Base-by-base conservation (phyloP, 2,797 vertebrate genomes). In the Yasuhikotakia modesta region DNA sequence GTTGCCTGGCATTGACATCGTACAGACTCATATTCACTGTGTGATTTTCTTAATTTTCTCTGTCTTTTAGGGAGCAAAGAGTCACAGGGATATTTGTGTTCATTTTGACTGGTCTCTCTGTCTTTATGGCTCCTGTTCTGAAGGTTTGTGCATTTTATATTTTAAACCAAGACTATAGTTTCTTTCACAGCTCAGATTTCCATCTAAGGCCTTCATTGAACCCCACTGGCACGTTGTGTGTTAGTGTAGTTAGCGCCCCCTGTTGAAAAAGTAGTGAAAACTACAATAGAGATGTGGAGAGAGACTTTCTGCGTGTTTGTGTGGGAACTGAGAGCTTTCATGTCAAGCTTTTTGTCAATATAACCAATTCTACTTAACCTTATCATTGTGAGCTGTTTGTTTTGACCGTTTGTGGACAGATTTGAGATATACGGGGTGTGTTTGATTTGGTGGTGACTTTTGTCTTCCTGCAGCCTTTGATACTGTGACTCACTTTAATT, bases 111-210 rank as follows among this genome's bases (percentile, higher is more conserved):
- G 98, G 98, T 6, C 91, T 99, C 52, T 99, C 97, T 0, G 96
- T 99, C 87, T 96, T 99, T 81, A 99, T 99, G 96, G 96, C 98
- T 73, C 98, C 98, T 11, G 95, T 99, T 89, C 91, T 99, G 63
- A 98, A 99, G 97, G 98, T 99, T 95, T 39, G 79, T 70, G 21
- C 48, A 24, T 21, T 46, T 21, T n/a, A 50, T 39, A 39, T 45
- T 24, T 32, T 48, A 21, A 60, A n/a, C 3, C 32, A 0, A 1
- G 14, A 24, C 50, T 39, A 17, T 43, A 17, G 6, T 60, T 2
- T 32, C 1, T 57, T 70, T 70, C 46, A 16, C 46, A 48, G 17
- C 46, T 3, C 14, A 16, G 1, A 22, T 22, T 24, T 16, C 46
- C 46, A 35, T 7, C 5, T 35, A 35, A 4, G 8, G 4, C 35